phyloP scores from a whole-genome alignment of 2,113 vertebrate genomes.

The Onychorhynchus coronatus region DNA sequence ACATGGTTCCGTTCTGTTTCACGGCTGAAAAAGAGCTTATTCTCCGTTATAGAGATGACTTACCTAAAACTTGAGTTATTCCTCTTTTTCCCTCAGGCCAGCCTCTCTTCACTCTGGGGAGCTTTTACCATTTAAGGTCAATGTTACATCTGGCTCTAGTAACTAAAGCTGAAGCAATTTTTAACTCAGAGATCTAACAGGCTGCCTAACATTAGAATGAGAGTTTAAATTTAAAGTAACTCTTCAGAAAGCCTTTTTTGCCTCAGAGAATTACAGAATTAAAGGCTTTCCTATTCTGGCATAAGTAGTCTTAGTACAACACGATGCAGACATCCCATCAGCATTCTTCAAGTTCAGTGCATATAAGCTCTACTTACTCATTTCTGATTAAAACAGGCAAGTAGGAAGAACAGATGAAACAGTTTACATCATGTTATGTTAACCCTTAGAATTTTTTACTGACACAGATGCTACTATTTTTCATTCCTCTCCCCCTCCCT shows the following conservation, averaged over 20 bases:
- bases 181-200: slow-evolving; percentile 56
- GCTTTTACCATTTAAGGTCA: slow-evolving; percentile 99
- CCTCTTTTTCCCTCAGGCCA: slow-evolving; percentile 82
- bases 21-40: slow-evolving; percentile 75
- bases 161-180: slow-evolving; percentile 76
- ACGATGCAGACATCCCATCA: slow-evolving; percentile 6
- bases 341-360: slow-evolving; percentile 41
- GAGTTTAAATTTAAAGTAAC: slow-evolving; percentile 68
- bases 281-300: slow-evolving; percentile 43
- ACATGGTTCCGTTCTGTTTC: slow-evolving; percentile 51
- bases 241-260: slow-evolving; percentile 51
- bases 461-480: slow-evolving; percentile 24
- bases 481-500: not conserved
- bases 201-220: slow-evolving; percentile 65
- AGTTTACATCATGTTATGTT: slow-evolving; percentile 49
- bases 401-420: slow-evolving; percentile 55
- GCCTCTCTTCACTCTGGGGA: slow-evolving; percentile 96
- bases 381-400: slow-evolving; percentile 59
- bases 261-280: slow-evolving; percentile 17
- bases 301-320: not conserved
- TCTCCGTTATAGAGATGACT: slow-evolving; percentile 78
- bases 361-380: slow-evolving; percentile 39
- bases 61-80: slow-evolving; percentile 85
- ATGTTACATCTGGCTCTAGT: slow-evolving; percentile 88
- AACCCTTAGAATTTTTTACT: slow-evolving; percentile 21